These are phyloP conservation scores for Agrotis clavis DNA, from an alignment of 2,888 invertebrate genomes.

Conservation along the genomic window DNA sequence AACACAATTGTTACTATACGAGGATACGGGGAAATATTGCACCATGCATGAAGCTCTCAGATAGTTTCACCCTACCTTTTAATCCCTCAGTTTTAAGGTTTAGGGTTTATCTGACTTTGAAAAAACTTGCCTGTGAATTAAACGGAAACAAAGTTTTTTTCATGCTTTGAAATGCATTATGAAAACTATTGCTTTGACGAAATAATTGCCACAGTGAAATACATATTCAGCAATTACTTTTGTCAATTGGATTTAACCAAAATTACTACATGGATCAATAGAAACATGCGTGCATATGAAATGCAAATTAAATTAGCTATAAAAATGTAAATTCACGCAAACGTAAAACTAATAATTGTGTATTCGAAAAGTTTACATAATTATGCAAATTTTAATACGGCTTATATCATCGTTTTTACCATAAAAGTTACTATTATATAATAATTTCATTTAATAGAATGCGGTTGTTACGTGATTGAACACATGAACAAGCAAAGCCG, in stretches of 20 bases:
- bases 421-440: conserved; percentile 31
- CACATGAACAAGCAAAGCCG: no score
- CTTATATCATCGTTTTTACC: conserved; percentile 35
- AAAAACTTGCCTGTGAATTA: not conserved
- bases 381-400: conserved; percentile 44
- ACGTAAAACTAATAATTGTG: conserved; percentile 30
- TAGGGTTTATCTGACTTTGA: not conserved
- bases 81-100: not conserved
- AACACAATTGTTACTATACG: not conserved
- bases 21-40: not conserved
- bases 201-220: not conserved
- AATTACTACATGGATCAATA: conserved; percentile 31
- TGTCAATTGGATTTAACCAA: conserved; percentile 18
- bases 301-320: conserved; percentile 50
- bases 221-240: not conserved
- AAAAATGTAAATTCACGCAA: conserved; percentile 47
- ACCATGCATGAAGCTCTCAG: not conserved
- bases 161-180: not conserved
- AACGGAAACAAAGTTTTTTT: not conserved
- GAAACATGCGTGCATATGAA: conserved; percentile 22
- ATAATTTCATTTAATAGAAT: conserved; percentile 9
- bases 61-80: not conserved
- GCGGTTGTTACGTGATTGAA: conserved; percentile 8
- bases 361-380: conserved; percentile 45
- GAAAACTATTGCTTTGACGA: not conserved